Base-by-base conservation (phyloP, 2,888 invertebrate genomes). In the Aromia moschata region DNA sequence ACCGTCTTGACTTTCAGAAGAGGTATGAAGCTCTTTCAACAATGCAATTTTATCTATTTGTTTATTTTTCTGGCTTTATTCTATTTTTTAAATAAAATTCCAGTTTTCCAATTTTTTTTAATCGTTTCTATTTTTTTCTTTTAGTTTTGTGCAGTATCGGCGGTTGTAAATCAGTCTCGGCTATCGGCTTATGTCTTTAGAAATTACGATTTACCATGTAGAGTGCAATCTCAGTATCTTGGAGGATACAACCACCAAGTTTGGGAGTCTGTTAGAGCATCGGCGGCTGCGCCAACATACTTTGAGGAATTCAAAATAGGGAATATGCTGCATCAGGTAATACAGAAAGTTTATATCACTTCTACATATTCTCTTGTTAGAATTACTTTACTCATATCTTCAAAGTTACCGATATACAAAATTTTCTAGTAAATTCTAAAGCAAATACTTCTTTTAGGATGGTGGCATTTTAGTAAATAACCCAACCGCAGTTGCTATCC, bases 281-380 rank as follows among this genome's bases (percentile, higher is more conserved):
- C 94, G 0, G 92, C 94, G 38, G 95, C 96, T 40, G 96, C 96
- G 2, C 96, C 96, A 1, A 92, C 93, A 0, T 95, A 94, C 83
- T 96, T 94, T 82, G 89, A 91, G 74, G 95, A 94, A 80, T 91
- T 89, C 75, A 84, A 85, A 65, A 82, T 89, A 14, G 87, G 87
- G 55, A 88, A 89, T 7, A 84, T 85, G 69, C 79, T 92, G 68
- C 89, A 90, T 73, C 89, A 89, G 83, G 87, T 87, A 74, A 62
- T n/a, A n/a, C n/a, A n/a, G n/a, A n/a, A n/a, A n/a, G n/a, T n/a
- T n/a, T n/a, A n/a, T n/a, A n/a, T n/a, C n/a, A n/a, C n/a, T n/a
- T n/a, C n/a, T n/a, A n/a, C n/a, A n/a, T n/a, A n/a, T n/a, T n/a
- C n/a, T n/a, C n/a, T n/a, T n/a, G n/a, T n/a, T n/a, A n/a, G n/a